Evolutionary conservation across 1,140 invertebrate species (phyloP), one percentile per base, ranked within the genome.

Genomic region (Lepidostoma basale): DNA sequence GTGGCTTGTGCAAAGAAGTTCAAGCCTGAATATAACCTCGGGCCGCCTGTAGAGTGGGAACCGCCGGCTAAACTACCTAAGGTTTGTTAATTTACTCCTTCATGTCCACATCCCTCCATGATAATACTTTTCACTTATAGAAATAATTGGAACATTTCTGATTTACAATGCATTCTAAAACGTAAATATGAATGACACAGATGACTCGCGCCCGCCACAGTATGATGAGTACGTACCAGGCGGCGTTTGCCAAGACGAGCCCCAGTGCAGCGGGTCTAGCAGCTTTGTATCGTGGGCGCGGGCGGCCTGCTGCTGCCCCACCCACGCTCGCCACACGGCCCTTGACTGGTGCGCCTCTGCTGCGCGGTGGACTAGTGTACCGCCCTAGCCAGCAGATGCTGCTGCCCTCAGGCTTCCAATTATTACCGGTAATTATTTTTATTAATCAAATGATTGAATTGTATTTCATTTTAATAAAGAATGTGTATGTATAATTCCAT

Each of bases 1-100:
- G 85, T 92, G n/a, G 89, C 93, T 3, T 98, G 96, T 82, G 85
- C 88, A 14, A 96, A 96, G 79, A 94, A 95, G 78, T 97, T 96
- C 79, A 89, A 93, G 77, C 89, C 92, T 0, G 93, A 95, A 62
- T 82, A 88, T 25, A 96, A 96, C 77, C 75, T 95, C 68, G 89
- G 91, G 69, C 94, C 95, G 3, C 88, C 92, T 0, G 79, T 88
- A 6, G 94, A 96, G 76, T 96, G 93, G 92, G 94, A 96, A 77
- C 92, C 93, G 1, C 94, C 95, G 2, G 94, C 94, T 2, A 96
- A 96, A 80, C 95, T 96, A 81, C 92, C 93, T 40, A 86, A 90
- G 80, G 81, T 91, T 62, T 83, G 68, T 83, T 33, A 1, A n/a
- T n/a, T n/a, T n/a, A n/a, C n/a, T n/a, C n/a, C n/a, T n/a, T n/a